phyloP scores from a whole-genome alignment of 2,888 invertebrate species.

The Cantharis flavilabris region DNA sequence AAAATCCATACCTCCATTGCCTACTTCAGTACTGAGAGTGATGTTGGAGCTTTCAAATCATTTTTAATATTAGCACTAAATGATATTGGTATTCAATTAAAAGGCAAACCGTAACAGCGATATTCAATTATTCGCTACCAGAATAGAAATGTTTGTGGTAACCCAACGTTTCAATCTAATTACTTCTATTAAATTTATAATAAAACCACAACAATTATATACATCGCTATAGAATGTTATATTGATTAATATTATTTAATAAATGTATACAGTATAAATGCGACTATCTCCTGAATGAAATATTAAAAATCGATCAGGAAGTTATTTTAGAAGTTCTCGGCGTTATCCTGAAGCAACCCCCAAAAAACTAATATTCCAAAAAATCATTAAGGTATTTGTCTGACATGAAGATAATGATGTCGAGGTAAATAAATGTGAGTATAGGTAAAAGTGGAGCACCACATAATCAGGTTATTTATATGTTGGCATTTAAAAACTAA shows the following conservation, averaged over 20 bases:
- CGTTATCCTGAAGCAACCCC: not conserved
- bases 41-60: too few relatives aligned
- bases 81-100: too few relatives aligned
- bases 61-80: too few relatives aligned
- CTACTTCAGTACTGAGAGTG: too few relatives aligned
- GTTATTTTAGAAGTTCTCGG: not conserved
- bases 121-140: not conserved
- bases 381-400: not conserved
- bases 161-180: not conserved
- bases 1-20: too few relatives aligned
- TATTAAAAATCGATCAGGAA: not conserved
- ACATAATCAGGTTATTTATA: too few relatives aligned
- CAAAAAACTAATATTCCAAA: not conserved
- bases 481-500: too few relatives aligned
- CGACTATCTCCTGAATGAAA: not conserved
- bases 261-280: not conserved
- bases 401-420: not conserved
- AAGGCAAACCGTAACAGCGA: not conserved
- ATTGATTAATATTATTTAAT: not conserved
- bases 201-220: not conserved
- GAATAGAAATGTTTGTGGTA: not conserved
- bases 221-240: not conserved
- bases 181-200: not conserved
- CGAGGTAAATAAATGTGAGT: not conserved
- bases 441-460: too few relatives aligned